These are phyloP conservation scores for Hapalemur alaotrensis DNA, from an alignment of 2,797 vertebrate species.

Conservation along the genomic window DNA sequence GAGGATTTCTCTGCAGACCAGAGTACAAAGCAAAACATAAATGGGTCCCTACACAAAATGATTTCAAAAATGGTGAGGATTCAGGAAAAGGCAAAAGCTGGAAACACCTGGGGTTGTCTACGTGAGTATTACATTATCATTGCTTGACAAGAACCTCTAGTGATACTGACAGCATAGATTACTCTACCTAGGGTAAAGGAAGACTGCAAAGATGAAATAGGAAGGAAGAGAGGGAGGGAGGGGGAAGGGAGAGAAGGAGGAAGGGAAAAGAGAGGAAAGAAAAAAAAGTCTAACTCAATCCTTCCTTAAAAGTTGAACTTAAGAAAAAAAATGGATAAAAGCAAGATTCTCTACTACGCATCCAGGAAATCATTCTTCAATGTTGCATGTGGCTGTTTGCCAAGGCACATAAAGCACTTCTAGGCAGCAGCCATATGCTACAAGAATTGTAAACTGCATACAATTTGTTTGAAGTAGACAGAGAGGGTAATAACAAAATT, in stretches of 20 bases:
- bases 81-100: conserved; percentile 25
- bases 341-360: not conserved
- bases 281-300: not conserved
- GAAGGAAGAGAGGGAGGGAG: not conserved
- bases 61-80: not conserved
- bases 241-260: not conserved
- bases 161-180: not conserved
- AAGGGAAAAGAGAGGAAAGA: not conserved
- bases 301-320: not conserved
- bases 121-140: not conserved
- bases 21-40: conserved; percentile 24
- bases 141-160: not conserved
- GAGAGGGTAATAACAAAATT: conserved; percentile 51
- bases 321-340: conserved; percentile 24
- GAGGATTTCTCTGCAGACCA: conserved; percentile 26
- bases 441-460: conserved; percentile 56
- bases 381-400: conserved; percentile 2
- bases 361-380: conserved; percentile 38
- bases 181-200: not conserved
- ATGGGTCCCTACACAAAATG: not conserved
- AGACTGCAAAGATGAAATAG: not conserved
- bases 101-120: not conserved
- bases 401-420: conserved; percentile 23
- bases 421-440: conserved; percentile 52
- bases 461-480: conserved; percentile 54